Conservation (phyloP, 2,888 invertebrate genomes). For the Barypeithes pellucidus region DNA sequence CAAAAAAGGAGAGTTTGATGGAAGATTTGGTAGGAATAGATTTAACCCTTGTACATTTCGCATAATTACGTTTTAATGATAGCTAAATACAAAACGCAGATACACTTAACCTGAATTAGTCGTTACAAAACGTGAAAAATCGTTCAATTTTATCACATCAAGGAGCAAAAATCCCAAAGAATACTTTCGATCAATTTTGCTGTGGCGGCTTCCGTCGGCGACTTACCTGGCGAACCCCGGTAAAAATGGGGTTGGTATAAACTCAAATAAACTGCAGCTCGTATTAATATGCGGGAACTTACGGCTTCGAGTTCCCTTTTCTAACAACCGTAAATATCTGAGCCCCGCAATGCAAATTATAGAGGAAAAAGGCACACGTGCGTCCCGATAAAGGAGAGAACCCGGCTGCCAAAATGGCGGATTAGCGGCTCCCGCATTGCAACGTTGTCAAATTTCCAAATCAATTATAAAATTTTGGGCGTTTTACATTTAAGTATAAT, state of each 20-base stretch:
- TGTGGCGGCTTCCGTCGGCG: neutral
- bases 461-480: neutral
- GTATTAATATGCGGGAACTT: constrained; percentile 10
- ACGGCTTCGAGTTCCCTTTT: neutral
- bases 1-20: too few species aligned
- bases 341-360: constrained; percentile 14
- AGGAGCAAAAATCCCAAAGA: constrained; percentile 14
- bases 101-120: neutral
- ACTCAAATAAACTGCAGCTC: constrained; percentile 31
- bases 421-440: constrained; percentile 25
- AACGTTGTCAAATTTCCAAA: constrained; percentile 28
- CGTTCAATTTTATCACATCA: neutral
- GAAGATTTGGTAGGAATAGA: too few species aligned
- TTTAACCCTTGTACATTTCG: too few species aligned
- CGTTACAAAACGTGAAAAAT: neutral
- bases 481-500: neutral
- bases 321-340: neutral
- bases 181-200: constrained; percentile 10
- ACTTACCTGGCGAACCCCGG: constrained; percentile 23
- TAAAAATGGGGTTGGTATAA: constrained; percentile 7
- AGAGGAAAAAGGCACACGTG: constrained; percentile 42
- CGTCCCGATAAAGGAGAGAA: constrained; percentile 9
- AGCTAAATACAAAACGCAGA: neutral
- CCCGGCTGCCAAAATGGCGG: constrained; percentile 52
- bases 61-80: too few species aligned